phyloP scores from a whole-genome alignment of 1,140 invertebrate species.

The Euura lappo region DNA sequence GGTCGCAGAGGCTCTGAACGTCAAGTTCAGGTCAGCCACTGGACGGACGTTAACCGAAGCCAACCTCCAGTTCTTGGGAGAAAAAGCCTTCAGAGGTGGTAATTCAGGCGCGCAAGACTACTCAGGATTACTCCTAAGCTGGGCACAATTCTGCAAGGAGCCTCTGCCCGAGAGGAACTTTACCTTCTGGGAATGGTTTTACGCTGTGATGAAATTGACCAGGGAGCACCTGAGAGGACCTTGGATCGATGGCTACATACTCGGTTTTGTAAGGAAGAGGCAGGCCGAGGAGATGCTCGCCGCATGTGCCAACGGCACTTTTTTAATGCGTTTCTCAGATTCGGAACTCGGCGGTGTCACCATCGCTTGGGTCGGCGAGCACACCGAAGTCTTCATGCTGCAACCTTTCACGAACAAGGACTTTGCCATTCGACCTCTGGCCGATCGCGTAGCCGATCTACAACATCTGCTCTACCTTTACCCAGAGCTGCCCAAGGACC shows the following conservation, averaged over 20 bases:
- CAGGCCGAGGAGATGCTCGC: slow-evolving; percentile 88
- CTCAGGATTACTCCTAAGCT: slow-evolving; percentile 71
- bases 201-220: slow-evolving; percentile 95
- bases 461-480: slow-evolving; percentile 83
- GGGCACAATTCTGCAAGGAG: slow-evolving; percentile 95
- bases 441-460: slow-evolving; percentile 89
- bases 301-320: slow-evolving; percentile 81
- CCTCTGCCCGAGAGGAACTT: slow-evolving; percentile 89
- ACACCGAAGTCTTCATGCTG: slow-evolving; percentile 80
- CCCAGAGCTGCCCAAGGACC: slow-evolving; percentile 86
- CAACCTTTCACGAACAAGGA: slow-evolving; percentile 94
- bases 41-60: slow-evolving; percentile 82
- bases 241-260: slow-evolving; percentile 90
- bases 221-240: slow-evolving; percentile 88
- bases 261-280: slow-evolving; percentile 90
- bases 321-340: slow-evolving; percentile 93
- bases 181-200: slow-evolving; percentile 99
- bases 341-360: slow-evolving; percentile 95
- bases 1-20: slow-evolving; percentile 86
- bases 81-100: slow-evolving; percentile 81
- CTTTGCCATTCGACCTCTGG: slow-evolving; percentile 86
- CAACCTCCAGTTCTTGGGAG: slow-evolving; percentile 88
- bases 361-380: slow-evolving; percentile 88
- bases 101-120: slow-evolving; percentile 50
- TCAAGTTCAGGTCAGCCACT: slow-evolving; percentile 87